Evolutionary conservation across 2,113 vertebrate genomes (phyloP).

Genomic region (Syngnathus scovelli): DNA sequence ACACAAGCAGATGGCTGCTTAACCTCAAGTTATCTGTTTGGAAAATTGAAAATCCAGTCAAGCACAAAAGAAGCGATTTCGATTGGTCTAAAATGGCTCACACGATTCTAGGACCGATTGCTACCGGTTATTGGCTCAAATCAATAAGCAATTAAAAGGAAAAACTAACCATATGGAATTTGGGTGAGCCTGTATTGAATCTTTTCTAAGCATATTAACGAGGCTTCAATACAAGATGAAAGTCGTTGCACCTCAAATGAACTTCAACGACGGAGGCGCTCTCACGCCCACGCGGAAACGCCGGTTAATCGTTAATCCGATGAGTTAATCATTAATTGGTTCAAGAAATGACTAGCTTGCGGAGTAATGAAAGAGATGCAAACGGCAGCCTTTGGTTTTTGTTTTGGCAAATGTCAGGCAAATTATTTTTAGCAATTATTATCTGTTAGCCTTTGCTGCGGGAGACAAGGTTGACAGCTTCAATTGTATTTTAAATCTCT

Average conservation of each 20-base stretch:
- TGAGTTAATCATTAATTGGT: background rate
- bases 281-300: background rate
- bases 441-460: conserved; percentile 35
- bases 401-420: no score
- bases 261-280: background rate
- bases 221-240: background rate
- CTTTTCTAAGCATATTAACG: background rate
- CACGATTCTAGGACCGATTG: background rate
- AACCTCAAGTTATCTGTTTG: background rate
- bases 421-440: conserved; percentile 45
- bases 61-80: no score
- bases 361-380: background rate
- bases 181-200: background rate
- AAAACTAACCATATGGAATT: background rate
- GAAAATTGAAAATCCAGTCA: background rate
- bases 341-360: background rate
- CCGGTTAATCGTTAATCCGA: background rate
- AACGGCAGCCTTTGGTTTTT: conserved; percentile 3
- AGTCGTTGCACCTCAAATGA: background rate
- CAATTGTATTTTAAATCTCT: conserved; percentile 44
- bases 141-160: background rate
- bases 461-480: conserved; percentile 26
- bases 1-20: background rate
- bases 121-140: background rate
- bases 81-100: background rate